Percentiles rank a stretch among this genome's conserved stretches.
Conservation (phyloP, 2,797 vertebrate species). For the Phrynocephalus guinanensis region DNA sequence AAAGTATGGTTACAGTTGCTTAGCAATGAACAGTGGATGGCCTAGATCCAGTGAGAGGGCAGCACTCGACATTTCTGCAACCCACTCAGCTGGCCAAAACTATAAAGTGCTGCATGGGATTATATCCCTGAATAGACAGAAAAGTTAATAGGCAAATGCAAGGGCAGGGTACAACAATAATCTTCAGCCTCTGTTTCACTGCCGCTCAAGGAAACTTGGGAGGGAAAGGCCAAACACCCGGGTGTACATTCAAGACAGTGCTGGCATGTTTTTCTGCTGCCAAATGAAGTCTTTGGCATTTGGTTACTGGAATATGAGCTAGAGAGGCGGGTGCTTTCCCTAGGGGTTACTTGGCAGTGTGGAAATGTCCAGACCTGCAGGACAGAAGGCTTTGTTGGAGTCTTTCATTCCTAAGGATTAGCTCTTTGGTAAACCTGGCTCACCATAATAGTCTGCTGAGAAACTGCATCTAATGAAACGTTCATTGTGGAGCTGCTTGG, state of each 20-base stretch:
- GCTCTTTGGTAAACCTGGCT: slow-evolving; percentile 71
- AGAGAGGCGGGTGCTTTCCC: slow-evolving; percentile 68
- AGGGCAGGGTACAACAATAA: slow-evolving; percentile 21
- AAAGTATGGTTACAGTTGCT: slow-evolving; percentile 58
- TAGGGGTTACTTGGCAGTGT: slow-evolving; percentile 62
- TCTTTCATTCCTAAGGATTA: slow-evolving; percentile 70
- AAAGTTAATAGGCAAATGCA: slow-evolving; percentile 29
- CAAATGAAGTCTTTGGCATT: slow-evolving; percentile 55
- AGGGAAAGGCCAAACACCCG: slow-evolving; percentile 41
- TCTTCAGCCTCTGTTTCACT: slow-evolving; percentile 29
- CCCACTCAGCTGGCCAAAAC: not conserved
- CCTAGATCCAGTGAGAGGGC: slow-evolving; percentile 44
- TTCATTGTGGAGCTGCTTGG: slow-evolving; percentile 58
- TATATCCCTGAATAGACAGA: slow-evolving; percentile 36
- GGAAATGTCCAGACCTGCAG: slow-evolving; percentile 62
- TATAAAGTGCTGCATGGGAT: slow-evolving; percentile 30
- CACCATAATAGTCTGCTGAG: slow-evolving; percentile 55
- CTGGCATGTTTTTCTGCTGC: slow-evolving; percentile 46
- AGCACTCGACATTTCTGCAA: slow-evolving; percentile 25
- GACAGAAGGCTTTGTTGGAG: slow-evolving; percentile 67
- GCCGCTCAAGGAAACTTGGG: slow-evolving; percentile 39
- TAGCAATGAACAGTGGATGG: slow-evolving; percentile 52
- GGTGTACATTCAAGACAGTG: slow-evolving; percentile 44
- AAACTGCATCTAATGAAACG: slow-evolving; percentile 65
- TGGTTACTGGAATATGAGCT: slow-evolving; percentile 68